Evolutionary conservation across 2,888 invertebrate species (phyloP).

Genomic region (Eilema caniola): DNA sequence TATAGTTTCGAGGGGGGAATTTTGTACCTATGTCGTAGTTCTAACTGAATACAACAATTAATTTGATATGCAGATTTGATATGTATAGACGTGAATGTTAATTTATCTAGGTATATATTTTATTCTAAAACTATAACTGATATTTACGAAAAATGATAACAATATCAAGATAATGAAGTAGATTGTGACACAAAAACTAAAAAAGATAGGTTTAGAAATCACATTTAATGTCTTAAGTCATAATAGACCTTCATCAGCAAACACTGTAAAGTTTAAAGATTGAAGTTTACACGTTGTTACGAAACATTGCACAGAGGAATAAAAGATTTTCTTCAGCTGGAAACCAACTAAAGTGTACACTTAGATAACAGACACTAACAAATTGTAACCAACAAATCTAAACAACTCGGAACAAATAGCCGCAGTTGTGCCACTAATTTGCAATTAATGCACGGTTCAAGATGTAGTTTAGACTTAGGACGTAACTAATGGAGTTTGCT

Average conservation of each 20-base stretch:
- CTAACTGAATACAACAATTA: no score
- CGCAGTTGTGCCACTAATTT: slow-evolving; percentile 69
- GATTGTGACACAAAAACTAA: no score
- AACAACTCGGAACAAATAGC: slow-evolving; percentile 69
- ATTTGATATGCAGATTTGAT: no score
- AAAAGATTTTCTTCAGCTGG: slow-evolving; percentile 11
- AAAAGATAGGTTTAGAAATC: no score
- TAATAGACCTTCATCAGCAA: neutral
- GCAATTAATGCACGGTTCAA: slow-evolving; percentile 71
- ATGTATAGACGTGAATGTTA: no score
- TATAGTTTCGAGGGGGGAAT: neutral
- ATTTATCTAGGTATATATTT: no score
- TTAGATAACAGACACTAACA: slow-evolving; percentile 49
- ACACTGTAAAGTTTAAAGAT: neutral
- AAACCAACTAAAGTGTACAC: slow-evolving; percentile 18
- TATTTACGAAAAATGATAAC: no score
- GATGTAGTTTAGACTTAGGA: slow-evolving; percentile 68
- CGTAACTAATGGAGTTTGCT: slow-evolving; percentile 60
- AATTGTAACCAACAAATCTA: slow-evolving; percentile 52
- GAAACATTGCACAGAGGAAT: neutral
- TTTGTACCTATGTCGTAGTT: no score
- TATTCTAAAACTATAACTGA: no score
- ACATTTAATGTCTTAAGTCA: no score
- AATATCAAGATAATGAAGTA: no score
- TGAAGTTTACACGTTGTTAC: neutral